Conservation (phyloP, 2,797 vertebrate species). For the Borostomias antarcticus region DNA sequence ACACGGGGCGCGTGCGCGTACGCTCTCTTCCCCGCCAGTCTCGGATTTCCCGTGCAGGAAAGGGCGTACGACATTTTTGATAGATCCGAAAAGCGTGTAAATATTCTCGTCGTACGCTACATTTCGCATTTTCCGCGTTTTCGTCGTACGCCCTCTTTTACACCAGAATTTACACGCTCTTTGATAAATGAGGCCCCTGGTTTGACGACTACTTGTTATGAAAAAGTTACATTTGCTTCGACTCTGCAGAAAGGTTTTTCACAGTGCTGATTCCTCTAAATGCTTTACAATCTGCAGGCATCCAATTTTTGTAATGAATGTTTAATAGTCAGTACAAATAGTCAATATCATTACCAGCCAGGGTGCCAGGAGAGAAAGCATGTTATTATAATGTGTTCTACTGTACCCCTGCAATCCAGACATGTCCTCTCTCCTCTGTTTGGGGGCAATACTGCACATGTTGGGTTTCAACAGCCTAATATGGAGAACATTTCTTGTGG, state of each 20-base stretch:
- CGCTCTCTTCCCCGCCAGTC: too few relatives aligned
- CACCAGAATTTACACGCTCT: too few relatives aligned
- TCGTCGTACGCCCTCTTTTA: too few relatives aligned
- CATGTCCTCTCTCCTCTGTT: slow-evolving; percentile 19
- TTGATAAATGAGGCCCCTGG: too few relatives aligned
- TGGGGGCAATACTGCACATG: slow-evolving; percentile 25
- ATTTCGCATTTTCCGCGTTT: too few relatives aligned
- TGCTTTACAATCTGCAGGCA: slow-evolving; percentile 63
- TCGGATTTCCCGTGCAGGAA: too few relatives aligned
- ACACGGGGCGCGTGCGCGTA: too few relatives aligned
- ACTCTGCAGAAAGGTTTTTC: slow-evolving; percentile 59
- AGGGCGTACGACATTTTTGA: too few relatives aligned
- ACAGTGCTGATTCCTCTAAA: slow-evolving; percentile 65
- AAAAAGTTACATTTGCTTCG: slow-evolving; percentile 39
- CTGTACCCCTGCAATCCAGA: slow-evolving; percentile 61
- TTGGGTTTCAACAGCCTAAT: too few relatives aligned
- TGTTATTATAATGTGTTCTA: slow-evolving; percentile 42
- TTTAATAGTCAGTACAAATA: slow-evolving; percentile 73
- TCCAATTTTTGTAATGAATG: slow-evolving; percentile 74
- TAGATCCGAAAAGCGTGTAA: too few relatives aligned
- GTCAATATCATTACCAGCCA: slow-evolving; percentile 68
- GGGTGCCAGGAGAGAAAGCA: slow-evolving; percentile 51
- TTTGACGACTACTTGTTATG: too few relatives aligned
- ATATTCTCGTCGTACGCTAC: too few relatives aligned
- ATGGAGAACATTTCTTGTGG: not conserved